Percentiles rank a stretch among this genome's conserved stretches.
Conservation (phyloP, 2,888 invertebrate genomes). For the Odontocolon sp. region DNA sequence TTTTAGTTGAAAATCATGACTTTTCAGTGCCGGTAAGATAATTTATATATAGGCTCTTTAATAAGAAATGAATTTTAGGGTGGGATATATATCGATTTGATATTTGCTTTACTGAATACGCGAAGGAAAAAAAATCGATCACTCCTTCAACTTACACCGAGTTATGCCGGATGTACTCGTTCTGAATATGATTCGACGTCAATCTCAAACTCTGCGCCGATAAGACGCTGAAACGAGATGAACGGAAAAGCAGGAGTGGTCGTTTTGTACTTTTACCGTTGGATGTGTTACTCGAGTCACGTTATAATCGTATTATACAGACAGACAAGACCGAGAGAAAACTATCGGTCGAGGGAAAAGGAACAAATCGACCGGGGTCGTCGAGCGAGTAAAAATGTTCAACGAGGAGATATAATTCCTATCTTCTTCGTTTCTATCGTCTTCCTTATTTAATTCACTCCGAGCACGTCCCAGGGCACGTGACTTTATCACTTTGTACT, state of each 20-base stretch:
- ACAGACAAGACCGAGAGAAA: background rate
- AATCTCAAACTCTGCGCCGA: constrained; percentile 25
- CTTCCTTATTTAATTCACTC: background rate
- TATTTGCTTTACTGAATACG: background rate
- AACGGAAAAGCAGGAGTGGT: constrained; percentile 8
- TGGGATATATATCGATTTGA: too few relatives aligned
- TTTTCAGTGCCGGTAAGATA: too few relatives aligned
- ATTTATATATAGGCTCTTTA: too few relatives aligned
- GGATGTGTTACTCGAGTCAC: background rate
- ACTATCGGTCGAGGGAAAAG: background rate
- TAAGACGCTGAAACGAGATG: constrained; percentile 32
- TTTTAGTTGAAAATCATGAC: too few relatives aligned
- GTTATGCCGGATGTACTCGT: constrained; percentile 41
- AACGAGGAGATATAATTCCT: constrained; percentile 16
- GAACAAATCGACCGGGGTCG: background rate
- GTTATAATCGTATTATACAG: background rate
- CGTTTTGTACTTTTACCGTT: constrained; percentile 16
- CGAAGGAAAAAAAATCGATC: constrained; percentile 9
- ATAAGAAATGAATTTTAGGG: too few relatives aligned
- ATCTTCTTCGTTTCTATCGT: background rate
- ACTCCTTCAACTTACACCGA: background rate
- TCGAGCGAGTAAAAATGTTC: constrained; percentile 13
- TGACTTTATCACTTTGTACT: background rate
- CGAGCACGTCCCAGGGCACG: background rate
- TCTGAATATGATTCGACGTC: constrained; percentile 41